These are phyloP conservation scores for Pseudolaguvia tuberculata DNA, from an alignment of 2,113 vertebrate genomes.

Conservation along the genomic window DNA sequence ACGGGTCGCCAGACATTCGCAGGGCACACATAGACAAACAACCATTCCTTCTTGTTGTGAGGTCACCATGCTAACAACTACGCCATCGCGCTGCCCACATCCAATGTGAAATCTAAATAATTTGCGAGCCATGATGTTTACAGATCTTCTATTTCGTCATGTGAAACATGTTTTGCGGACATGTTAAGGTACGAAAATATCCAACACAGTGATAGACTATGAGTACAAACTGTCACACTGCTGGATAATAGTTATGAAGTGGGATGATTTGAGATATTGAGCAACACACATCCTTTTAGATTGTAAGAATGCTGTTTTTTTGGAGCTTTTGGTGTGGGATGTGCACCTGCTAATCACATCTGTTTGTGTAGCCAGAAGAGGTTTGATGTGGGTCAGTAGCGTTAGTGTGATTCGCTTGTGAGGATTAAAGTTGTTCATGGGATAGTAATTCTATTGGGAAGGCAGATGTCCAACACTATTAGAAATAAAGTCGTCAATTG, in stretches of 20 bases:
- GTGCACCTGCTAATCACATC: conserved; percentile 17
- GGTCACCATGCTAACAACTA: no score
- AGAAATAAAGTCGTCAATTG: conserved; percentile 14
- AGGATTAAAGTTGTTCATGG: conserved; percentile 20
- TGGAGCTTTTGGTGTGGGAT: conserved; percentile 2
- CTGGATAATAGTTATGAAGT: background rate
- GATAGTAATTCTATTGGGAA: conserved; percentile 30
- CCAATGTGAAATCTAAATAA: background rate
- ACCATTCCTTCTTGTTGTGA: no score
- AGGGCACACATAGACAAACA: no score
- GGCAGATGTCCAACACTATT: conserved; percentile 19
- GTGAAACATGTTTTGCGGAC: background rate
- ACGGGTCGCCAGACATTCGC: no score
- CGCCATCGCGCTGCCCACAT: no score
- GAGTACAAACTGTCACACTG: background rate
- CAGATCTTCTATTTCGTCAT: background rate
- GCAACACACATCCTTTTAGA: background rate
- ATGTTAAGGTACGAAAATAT: background rate
- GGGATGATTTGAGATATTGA: background rate
- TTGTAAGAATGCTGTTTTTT: background rate
- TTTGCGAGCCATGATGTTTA: background rate
- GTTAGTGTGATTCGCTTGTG: conserved; percentile 14
- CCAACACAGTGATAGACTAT: background rate
- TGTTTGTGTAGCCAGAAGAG: background rate
- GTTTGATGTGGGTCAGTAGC: conserved; percentile 26